Conservation (phyloP, 2,113 vertebrate genomes). For the Phainopepla nitens region DNA sequence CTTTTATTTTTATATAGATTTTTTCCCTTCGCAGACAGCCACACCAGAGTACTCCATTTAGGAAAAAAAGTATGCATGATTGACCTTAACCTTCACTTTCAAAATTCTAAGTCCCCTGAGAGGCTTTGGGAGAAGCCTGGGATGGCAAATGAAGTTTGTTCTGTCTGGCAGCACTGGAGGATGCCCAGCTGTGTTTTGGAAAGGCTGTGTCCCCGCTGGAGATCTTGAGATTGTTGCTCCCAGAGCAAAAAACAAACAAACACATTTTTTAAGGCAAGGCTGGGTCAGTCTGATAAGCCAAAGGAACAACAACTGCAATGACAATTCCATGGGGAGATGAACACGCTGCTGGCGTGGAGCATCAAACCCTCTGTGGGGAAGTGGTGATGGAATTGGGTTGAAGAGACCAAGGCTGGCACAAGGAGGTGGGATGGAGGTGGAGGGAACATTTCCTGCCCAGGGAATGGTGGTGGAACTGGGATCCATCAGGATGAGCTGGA, state of each 20-base stretch:
- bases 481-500: neutral
- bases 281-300: neutral
- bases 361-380: neutral
- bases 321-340: neutral
- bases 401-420: neutral
- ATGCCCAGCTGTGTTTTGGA: neutral
- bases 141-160: constrained; percentile 44
- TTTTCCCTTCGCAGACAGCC: neutral
- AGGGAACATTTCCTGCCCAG: neutral
- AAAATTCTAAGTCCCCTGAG: constrained; percentile 21
- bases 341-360: accelerated
- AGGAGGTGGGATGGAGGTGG: neutral
- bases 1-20: neutral
- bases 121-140: constrained; percentile 19
- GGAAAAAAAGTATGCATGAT: constrained; percentile 26
- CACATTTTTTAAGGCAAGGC: neutral
- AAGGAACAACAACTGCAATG: neutral
- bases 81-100: constrained; percentile 56
- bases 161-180: neutral
- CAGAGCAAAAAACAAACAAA: neutral
- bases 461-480: neutral
- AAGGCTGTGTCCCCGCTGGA: neutral
- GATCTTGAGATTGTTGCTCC: neutral
- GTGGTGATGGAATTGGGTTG: accelerated
- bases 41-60: neutral